Base-by-base conservation (phyloP, 2,113 vertebrate genomes). In the Brachypodius melanocephalos region DNA sequence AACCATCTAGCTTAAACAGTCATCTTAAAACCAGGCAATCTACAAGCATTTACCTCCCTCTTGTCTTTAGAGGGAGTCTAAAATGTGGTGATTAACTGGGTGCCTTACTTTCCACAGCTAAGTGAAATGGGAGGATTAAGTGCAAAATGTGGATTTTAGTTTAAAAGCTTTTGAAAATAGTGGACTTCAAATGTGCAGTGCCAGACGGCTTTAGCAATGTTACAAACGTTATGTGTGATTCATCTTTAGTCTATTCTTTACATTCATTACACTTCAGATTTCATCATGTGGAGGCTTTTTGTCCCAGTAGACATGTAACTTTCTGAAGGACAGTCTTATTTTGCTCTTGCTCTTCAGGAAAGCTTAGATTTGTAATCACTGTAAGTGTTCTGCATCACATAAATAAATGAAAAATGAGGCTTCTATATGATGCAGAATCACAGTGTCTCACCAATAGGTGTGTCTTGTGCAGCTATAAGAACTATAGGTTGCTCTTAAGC, bases 111-210 rank as follows among this genome's bases (percentile, higher is more conserved):
- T 80, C n/a, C 55, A 78, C 16, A 61, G 45, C 15, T 49, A 42
- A 59, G 62, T 59, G n/a, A 79, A 49, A 73, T 62, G 46, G 19
- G 61, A 80, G 12, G 51, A 24, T 92, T 76, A 77, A 80, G 46
- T 54, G 12, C 10, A 58, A 88, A 85, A 69, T 19, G 49, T 34
- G 63, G n/a, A 62, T 73, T 75, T 90, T 58, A 54, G 8, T 68
- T 69, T 63, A 86, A 90, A 93, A 86, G 34, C 49, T 90, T 85
- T 88, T 92, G 66, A 79, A 94, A 90, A 88, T 15, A 80, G 43
- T 25, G 26, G 8, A 69, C 72, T 84, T 66, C 28, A 76, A 77
- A 80, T 32, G 24, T 61, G 54, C 42, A 55, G 16, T 3, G 2
- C 43, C 34, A 88, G 48, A 26, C 19, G 76, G 48, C 8, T 73